Evolutionary conservation across 2,888 invertebrate genomes (phyloP).

Genomic region (Cataglyphis altisquamis): DNA sequence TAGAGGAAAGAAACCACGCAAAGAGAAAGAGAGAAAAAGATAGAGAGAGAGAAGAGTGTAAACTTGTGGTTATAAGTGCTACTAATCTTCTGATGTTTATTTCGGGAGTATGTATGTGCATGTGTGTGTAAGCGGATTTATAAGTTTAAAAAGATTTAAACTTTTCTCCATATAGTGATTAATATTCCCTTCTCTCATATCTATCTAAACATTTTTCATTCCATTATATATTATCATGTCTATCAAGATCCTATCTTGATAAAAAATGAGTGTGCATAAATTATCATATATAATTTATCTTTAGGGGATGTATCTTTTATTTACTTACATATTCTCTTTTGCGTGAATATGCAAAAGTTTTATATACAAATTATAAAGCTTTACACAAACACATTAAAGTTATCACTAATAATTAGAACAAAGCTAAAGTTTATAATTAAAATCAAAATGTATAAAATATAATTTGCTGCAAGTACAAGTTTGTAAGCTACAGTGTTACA

Average conservation of each 20-base stretch:
- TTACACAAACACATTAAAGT: background rate
- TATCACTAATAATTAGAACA: background rate
- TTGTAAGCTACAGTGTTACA: slow-evolving; percentile 2
- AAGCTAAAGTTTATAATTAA: background rate
- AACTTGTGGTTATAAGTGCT: slow-evolving; percentile 7
- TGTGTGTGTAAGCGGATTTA: background rate
- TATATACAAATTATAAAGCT: background rate
- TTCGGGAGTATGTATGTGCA: background rate
- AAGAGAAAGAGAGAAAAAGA: too few species aligned
- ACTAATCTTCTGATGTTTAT: background rate
- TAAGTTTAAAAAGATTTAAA: slow-evolving; percentile 12
- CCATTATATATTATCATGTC: background rate
- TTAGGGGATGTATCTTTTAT: background rate
- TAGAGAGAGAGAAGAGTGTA: background rate
- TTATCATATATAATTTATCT: slow-evolving; percentile 2
- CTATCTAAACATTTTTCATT: slow-evolving; percentile 1
- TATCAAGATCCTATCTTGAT: background rate
- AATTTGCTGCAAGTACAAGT: background rate
- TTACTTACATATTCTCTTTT: background rate
- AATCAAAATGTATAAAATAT: background rate
- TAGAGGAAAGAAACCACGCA: background rate
- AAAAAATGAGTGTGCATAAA: background rate
- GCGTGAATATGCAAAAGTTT: background rate
- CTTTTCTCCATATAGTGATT: background rate
- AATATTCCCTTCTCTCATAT: background rate